Conservation (phyloP, 2,797 vertebrate species). For the Phylloscopus collybita region DNA sequence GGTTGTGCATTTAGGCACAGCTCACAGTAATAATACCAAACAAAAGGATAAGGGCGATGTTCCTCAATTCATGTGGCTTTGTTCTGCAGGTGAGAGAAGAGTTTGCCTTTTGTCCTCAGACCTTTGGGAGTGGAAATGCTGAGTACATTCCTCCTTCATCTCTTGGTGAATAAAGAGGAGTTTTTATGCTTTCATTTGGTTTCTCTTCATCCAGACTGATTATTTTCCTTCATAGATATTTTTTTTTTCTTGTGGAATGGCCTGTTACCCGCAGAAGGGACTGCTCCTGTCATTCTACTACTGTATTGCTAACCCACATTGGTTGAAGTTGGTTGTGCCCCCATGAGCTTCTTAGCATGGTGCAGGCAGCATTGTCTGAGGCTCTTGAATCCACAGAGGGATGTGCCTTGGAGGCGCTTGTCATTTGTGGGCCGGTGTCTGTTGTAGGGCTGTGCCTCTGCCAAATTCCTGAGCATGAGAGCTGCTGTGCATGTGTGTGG, state of each 20-base stretch:
- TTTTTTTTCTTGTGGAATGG: background rate
- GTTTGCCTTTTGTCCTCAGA: background rate
- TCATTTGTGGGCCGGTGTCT: background rate
- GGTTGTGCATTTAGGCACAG: background rate
- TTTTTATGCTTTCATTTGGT: background rate
- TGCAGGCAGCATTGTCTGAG: background rate
- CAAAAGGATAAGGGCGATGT: background rate
- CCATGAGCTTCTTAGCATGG: background rate
- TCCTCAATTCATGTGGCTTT: background rate
- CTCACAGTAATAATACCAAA: background rate
- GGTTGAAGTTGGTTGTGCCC: fast-evolving
- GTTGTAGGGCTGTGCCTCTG: background rate
- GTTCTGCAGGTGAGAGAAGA: background rate
- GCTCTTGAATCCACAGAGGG: fast-evolving
- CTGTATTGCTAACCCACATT: background rate
- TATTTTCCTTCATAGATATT: background rate
- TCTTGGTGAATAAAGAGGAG: background rate
- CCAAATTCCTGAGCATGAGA: fast-evolving
- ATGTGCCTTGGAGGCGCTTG: background rate
- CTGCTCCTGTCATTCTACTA: background rate
- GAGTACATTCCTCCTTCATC: background rate
- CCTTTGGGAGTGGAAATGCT: background rate
- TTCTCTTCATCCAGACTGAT: background rate
- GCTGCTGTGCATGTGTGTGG: fast-evolving
- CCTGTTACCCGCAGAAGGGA: background rate